Evolutionary conservation across 2,113 vertebrate genomes (phyloP).

Genomic region (human): GRCh38 chr6:7748501-7749000

Average conservation of each 20-base stretch:
- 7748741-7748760: neutral
- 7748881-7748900: neutral
- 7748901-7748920: neutral
- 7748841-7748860: neutral
- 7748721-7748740: neutral
- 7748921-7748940: neutral
- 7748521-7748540: neutral
- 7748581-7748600: neutral
- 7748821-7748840: neutral
- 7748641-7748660: neutral
- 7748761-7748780: neutral
- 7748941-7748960: neutral
- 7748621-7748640: neutral
- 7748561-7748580: neutral
- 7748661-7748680: neutral
- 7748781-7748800: neutral
- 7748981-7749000: neutral
- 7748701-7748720: neutral
- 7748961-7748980: neutral
- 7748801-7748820: neutral
- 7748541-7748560: neutral
- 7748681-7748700: neutral
- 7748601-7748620: neutral
- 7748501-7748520: neutral
- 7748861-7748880: neutral